Evolutionary conservation across 2,888 invertebrate species (phyloP).

Genomic region (Protophormia terraenovae): DNA sequence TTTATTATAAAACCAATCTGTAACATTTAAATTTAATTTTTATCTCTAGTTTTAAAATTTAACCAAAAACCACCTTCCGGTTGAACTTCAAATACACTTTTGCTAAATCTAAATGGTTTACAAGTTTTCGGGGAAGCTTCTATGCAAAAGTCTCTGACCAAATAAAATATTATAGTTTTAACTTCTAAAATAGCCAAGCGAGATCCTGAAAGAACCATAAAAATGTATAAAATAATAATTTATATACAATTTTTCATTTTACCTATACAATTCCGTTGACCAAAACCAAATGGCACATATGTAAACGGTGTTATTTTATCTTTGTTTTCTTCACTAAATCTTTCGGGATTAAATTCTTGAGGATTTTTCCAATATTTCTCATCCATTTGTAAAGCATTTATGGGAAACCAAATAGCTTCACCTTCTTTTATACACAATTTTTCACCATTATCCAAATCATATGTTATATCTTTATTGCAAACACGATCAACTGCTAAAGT

Average conservation of each 20-base stretch:
- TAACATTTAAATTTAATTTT: too few relatives aligned
- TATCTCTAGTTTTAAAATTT: conserved; percentile 73
- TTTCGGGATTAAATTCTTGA: conserved; percentile 83
- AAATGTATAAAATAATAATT: conserved; percentile 75
- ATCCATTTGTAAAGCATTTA: conserved; percentile 82
- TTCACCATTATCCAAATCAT: conserved; percentile 72
- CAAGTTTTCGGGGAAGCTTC: conserved; percentile 73
- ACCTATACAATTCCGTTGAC: conserved; percentile 86
- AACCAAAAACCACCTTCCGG: conserved; percentile 79
- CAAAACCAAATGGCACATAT: conserved; percentile 84
- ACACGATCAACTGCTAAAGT: conserved; percentile 81
- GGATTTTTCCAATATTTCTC: conserved; percentile 83
- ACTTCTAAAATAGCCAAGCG: conserved; percentile 79
- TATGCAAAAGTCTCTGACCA: conserved; percentile 76
- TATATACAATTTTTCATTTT: background rate
- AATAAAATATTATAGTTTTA: conserved; percentile 77
- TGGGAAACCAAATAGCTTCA: conserved; percentile 78
- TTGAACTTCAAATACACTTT: conserved; percentile 71
- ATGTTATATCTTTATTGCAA: conserved; percentile 83
- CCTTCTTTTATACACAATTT: conserved; percentile 76
- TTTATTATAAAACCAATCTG: too few relatives aligned
- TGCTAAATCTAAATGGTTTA: conserved; percentile 74
- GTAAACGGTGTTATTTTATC: conserved; percentile 81
- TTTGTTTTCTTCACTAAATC: conserved; percentile 84
- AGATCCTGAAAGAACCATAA: conserved; percentile 72